Evolutionary conservation across 2,113 vertebrate genomes (phyloP), one percentile per base, ranked within the genome.

Genomic region (Pithys albifrons): DNA sequence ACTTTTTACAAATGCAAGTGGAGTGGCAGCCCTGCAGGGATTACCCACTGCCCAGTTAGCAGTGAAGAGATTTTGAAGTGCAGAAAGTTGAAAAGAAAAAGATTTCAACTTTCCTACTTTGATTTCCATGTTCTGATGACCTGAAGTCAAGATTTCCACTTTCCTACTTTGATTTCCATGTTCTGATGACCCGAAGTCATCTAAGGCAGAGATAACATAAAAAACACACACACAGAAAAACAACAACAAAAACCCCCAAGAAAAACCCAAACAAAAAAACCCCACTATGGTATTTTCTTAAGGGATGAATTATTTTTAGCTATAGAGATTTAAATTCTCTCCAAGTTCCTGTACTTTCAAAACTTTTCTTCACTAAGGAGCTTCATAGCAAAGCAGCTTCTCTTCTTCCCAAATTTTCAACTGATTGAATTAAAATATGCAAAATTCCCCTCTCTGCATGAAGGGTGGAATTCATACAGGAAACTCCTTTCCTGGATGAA

Each of bases 331-430:
- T 91, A 76, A 96, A 96, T 70, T 88, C 67, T 90, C 54, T 88
- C 88, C 81, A 85, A 92, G 89, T 66, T 96, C 85, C 72, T 91
- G 79, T 95, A 96, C 86, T 97, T 96, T 90, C 85, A 85, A 76
- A 93, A 95, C 73, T 94, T 95, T 67, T 77, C 80, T 89, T 95
- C 84, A 83, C 94, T 95, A 75, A 96, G 92, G 88, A 96, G 64
- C 65, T 91, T 94, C 95, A 94, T 22, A 93, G 70, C 54, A 72
- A 95, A 96, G 81, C 69, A 93, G 83, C 84, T 75, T 92, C 46
- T 52, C 61, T 89, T 96, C 95, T 94, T 43, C 88, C 65, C n/a
- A 86, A 72, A 41, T 41, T 41, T 41, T 41, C 41, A 13, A 41
- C 12, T 4, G 41, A 41, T 41, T 5, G 13, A 41, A 41, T 41